These are phyloP conservation scores for Leptodactylus fallax DNA, from an alignment of 2,797 vertebrate species.

Conservation along the genomic window DNA sequence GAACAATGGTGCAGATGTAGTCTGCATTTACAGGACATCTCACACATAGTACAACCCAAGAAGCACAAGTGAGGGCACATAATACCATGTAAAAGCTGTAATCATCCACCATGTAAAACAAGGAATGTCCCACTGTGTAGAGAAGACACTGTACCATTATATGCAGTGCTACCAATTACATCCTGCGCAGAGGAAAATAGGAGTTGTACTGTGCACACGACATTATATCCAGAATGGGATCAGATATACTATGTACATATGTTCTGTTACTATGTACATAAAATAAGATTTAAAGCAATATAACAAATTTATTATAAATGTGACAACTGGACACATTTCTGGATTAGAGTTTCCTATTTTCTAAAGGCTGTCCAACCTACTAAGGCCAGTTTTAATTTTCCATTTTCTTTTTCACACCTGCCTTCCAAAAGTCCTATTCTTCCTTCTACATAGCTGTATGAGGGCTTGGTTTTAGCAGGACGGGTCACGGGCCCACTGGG, in stretches of 20 bases:
- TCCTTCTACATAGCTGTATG: no score
- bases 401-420: no score
- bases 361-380: no score
- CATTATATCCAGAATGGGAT: neutral
- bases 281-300: neutral
- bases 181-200: neutral
- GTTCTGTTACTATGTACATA: neutral
- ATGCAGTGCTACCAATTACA: neutral
- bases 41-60: neutral
- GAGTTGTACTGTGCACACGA: neutral
- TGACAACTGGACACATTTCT: no score
- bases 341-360: no score
- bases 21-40: neutral
- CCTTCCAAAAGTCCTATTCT: no score
- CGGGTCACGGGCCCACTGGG: no score
- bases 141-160: neutral
- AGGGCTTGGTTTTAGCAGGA: no score
- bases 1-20: neutral
- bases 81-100: neutral
- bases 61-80: neutral
- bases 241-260: neutral
- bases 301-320: no score
- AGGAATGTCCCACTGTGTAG: neutral
- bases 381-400: no score
- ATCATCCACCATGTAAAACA: neutral